phyloP scores from a whole-genome alignment of 2,888 invertebrate species.

The Ichneumoninae sp. region DNA sequence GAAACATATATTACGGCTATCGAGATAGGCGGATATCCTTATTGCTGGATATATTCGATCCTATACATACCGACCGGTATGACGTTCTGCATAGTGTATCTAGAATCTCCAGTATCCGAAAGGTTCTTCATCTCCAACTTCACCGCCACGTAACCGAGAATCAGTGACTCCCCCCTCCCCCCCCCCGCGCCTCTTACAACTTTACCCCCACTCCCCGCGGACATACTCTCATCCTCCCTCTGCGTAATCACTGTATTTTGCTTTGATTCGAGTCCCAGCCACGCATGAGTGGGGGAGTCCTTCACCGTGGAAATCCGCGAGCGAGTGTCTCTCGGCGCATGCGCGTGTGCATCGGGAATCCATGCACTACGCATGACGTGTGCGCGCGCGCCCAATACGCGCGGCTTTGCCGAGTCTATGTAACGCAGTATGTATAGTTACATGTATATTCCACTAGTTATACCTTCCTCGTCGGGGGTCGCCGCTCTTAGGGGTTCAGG shows the following conservation, averaged over 20 bases:
- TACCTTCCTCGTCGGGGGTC: conserved; percentile 67
- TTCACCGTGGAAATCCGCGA: conserved; percentile 40
- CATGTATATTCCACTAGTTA: conserved; percentile 20
- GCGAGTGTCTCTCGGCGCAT: conserved; percentile 39
- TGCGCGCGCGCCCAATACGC: conserved; percentile 71
- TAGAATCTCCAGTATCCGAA: conserved; percentile 44
- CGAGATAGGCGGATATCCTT: conserved; percentile 65
- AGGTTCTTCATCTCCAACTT: conserved; percentile 46
- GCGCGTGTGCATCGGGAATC: neutral
- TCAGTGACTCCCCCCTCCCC: conserved; percentile 40
- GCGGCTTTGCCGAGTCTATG: conserved; percentile 28
- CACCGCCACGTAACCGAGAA: conserved; percentile 56
- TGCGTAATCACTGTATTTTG: conserved; percentile 62
- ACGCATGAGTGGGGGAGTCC: conserved; percentile 15
- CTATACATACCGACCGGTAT: conserved; percentile 15
- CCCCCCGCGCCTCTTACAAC: conserved; percentile 23
- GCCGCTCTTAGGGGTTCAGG: conserved; percentile 82
- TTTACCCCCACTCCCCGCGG: conserved; percentile 49
- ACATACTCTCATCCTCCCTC: conserved; percentile 40
- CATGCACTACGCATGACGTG: conserved; percentile 59
- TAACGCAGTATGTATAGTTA: conserved; percentile 7
- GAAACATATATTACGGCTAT: conserved; percentile 59
- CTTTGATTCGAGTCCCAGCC: conserved; percentile 52
- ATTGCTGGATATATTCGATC: conserved; percentile 60
- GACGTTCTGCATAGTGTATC: conserved; percentile 28